Conservation (phyloP, 2,888 invertebrate genomes). For the Oscheius sp. region DNA sequence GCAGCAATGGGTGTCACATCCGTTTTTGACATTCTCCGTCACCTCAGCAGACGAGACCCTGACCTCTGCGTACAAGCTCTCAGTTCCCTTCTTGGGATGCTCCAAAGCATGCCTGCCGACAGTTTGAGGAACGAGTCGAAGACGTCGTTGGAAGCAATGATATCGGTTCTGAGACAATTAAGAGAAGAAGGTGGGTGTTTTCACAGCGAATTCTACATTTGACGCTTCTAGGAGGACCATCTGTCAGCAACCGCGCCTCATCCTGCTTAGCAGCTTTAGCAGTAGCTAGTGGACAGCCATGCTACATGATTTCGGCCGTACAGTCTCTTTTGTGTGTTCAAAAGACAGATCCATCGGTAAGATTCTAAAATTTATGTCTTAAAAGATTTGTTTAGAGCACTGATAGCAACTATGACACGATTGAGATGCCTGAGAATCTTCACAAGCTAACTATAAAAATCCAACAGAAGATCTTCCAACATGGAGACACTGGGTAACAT, state of each 20-base stretch:
- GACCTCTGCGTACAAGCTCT: constrained; percentile 87
- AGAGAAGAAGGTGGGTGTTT: constrained; percentile 53
- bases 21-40: constrained; percentile 90
- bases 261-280: constrained; percentile 91
- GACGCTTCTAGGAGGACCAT: constrained; percentile 48
- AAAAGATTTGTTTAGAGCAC: constrained; percentile 36
- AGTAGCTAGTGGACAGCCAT: constrained; percentile 86
- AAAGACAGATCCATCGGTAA: constrained; percentile 18
- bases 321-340: constrained; percentile 48
- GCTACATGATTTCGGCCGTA: constrained; percentile 61
- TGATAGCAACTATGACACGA: constrained; percentile 52
- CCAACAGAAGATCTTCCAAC: constrained; percentile 51
- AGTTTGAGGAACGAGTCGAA: constrained; percentile 85
- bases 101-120: constrained; percentile 76
- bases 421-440: constrained; percentile 63
- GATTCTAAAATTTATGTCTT: constrained; percentile 7
- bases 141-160: constrained; percentile 83
- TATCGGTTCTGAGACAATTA: constrained; percentile 81
- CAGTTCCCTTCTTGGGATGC: constrained; percentile 81
- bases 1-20: constrained; percentile 78
- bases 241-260: constrained; percentile 87
- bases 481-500: constrained; percentile 33
- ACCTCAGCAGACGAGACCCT: constrained; percentile 86
- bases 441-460: constrained; percentile 61
- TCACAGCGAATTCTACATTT: neutral